These are phyloP conservation scores for Portevinia maculata DNA, from an alignment of 2,888 invertebrate species.

Conservation along the genomic window DNA sequence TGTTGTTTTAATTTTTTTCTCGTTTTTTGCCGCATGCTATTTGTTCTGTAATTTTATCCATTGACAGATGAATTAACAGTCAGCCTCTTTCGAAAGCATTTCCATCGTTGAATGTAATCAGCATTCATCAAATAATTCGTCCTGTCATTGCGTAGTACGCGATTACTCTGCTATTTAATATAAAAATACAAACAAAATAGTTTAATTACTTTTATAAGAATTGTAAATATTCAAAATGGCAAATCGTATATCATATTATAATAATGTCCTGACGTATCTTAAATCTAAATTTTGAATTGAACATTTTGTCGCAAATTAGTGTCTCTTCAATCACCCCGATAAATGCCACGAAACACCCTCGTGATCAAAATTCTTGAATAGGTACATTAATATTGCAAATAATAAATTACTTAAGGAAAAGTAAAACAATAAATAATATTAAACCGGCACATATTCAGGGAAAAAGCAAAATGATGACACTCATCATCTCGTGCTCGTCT, in stretches of 20 bases:
- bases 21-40: conserved; percentile 4
- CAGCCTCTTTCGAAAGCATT: conserved; percentile 2
- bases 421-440: conserved; percentile 52
- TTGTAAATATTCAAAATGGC: neutral
- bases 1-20: neutral
- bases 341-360: neutral
- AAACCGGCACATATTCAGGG: conserved; percentile 35
- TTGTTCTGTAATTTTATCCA: conserved; percentile 52
- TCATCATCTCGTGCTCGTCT: conserved; percentile 56
- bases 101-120: conserved; percentile 32
- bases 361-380: conserved; percentile 66
- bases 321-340: conserved; percentile 26
- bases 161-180: neutral
- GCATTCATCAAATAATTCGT: conserved; percentile 26
- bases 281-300: conserved; percentile 30
- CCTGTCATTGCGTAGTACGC: neutral
- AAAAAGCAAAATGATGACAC: conserved; percentile 55
- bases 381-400: conserved; percentile 57
- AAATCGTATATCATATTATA: neutral
- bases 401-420: conserved; percentile 51
- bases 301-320: conserved; percentile 50
- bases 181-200: neutral
- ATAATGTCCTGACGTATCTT: neutral
- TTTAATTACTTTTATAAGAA: neutral
- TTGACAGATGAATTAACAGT: conserved; percentile 44